Evolutionary conservation across 2,797 vertebrate genomes (phyloP).

Genomic region (Thaleichthys pacificus): DNA sequence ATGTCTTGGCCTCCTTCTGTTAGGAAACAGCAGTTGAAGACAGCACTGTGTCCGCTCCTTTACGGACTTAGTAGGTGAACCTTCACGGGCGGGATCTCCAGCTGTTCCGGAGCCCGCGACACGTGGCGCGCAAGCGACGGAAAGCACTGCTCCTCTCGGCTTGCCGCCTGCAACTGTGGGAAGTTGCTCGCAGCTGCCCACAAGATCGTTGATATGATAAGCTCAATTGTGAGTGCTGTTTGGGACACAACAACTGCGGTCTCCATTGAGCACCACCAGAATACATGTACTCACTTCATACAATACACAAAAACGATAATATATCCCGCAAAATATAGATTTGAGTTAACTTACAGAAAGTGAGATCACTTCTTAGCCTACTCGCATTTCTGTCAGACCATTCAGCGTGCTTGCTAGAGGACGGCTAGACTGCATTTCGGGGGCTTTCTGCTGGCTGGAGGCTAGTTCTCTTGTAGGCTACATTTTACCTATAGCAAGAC

Average conservation of each 20-base stretch:
- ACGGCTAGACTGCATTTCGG: no score
- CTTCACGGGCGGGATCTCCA: slow-evolving; percentile 54
- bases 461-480: no score
- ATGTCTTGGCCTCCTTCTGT: no score
- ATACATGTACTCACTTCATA: not conserved
- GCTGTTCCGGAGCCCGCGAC: slow-evolving; percentile 76
- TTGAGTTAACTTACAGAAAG: no score
- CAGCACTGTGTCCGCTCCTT: not conserved
- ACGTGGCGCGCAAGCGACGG: slow-evolving; percentile 82
- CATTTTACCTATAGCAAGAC: no score
- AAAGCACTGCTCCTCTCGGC: slow-evolving; percentile 72
- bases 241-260: not conserved
- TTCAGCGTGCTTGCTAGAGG: no score
- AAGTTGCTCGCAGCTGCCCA: slow-evolving; percentile 68
- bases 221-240: slow-evolving; percentile 18
- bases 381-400: no score
- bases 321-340: not conserved
- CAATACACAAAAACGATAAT: not conserved
- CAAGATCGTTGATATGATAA: slow-evolving; percentile 67
- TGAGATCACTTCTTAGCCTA: no score
- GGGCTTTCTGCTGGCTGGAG: no score
- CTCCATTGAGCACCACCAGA: not conserved
- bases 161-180: slow-evolving; percentile 73
- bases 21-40: no score
- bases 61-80: slow-evolving; percentile 33